Percentiles rank a stretch among this genome's conserved stretches.
These are phyloP conservation scores for Nephrotoma flavescens DNA, from an alignment of 2,888 invertebrate species.

Conservation along the genomic window DNA sequence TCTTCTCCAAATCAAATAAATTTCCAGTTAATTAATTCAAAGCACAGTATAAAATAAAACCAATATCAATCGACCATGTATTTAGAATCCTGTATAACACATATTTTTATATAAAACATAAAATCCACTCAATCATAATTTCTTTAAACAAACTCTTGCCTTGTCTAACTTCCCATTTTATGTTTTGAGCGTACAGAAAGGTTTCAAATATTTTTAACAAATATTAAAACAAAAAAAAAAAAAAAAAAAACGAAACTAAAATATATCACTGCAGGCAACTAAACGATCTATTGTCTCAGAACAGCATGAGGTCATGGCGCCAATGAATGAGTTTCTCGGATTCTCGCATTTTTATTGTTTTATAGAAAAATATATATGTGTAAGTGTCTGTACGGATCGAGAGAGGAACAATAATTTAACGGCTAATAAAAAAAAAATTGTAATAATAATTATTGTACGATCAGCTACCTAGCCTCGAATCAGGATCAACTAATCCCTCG, in stretches of 20 bases:
- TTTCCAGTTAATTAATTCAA: slow-evolving; percentile 3
- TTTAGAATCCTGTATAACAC: not conserved
- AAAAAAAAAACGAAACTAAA: not conserved
- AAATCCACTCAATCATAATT: slow-evolving; percentile 4
- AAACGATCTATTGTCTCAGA: slow-evolving; percentile 7
- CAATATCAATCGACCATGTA: no score
- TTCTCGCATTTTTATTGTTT: not conserved
- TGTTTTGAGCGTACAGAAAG: not conserved
- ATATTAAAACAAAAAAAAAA: slow-evolving; percentile 3
- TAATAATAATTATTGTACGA: not conserved
- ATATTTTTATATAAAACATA: not conserved
- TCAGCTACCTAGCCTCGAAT: not conserved
- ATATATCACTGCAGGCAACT: slow-evolving; percentile 5
- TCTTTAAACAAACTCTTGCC: slow-evolving; percentile 1
- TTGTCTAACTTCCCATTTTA: slow-evolving; percentile 1
- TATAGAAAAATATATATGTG: not conserved
- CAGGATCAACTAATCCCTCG: not conserved
- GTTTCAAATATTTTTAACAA: slow-evolving; percentile 1
- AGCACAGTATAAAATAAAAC: not conserved
- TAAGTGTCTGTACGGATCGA: not conserved
- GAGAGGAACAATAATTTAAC: not conserved
- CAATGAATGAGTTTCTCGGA: slow-evolving; percentile 1
- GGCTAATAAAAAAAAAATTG: not conserved
- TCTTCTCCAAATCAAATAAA: not conserved
- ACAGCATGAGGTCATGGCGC: slow-evolving; percentile 6